Conservation (phyloP, 2,888 invertebrate species). For the Oscheius myriophilus region DNA sequence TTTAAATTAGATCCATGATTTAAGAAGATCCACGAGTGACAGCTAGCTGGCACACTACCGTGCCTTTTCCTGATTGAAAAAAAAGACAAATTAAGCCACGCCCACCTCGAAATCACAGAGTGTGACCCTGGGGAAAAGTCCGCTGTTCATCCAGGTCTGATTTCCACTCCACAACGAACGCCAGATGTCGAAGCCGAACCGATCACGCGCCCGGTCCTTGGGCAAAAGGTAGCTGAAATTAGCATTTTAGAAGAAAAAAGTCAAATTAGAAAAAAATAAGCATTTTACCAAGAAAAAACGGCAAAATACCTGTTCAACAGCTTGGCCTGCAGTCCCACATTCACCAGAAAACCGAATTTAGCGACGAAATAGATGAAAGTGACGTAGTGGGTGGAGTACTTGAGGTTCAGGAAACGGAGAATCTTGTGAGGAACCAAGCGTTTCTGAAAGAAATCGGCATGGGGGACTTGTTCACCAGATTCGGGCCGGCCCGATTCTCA, state of each 20-base stretch:
- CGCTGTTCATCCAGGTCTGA: conserved; percentile 65
- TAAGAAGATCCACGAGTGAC: no score
- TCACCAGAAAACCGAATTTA: conserved; percentile 60
- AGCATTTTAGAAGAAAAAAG: not conserved
- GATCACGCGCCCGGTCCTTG: conserved; percentile 17
- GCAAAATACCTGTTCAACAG: conserved; percentile 43
- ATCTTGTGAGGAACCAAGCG: conserved; percentile 60
- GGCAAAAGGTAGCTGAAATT: conserved; percentile 57
- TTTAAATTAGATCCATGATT: no score
- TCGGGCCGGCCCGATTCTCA: no score
- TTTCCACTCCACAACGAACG: conserved; percentile 56
- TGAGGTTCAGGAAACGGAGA: conserved; percentile 60
- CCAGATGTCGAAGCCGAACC: conserved; percentile 63
- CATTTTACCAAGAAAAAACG: no score
- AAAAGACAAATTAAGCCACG: no score
- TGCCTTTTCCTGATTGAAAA: no score
- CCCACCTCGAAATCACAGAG: conserved; percentile 69
- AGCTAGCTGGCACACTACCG: no score
- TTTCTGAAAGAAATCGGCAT: no score
- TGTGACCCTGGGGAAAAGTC: conserved; percentile 68
- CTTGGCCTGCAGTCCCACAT: conserved; percentile 53
- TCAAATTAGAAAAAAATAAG: not conserved
- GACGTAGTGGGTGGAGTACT: conserved; percentile 62
- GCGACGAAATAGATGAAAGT: conserved; percentile 63
- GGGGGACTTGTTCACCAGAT: no score